Conservation (phyloP, 2,797 vertebrate genomes). For the Neopelma chrysocephalum region DNA sequence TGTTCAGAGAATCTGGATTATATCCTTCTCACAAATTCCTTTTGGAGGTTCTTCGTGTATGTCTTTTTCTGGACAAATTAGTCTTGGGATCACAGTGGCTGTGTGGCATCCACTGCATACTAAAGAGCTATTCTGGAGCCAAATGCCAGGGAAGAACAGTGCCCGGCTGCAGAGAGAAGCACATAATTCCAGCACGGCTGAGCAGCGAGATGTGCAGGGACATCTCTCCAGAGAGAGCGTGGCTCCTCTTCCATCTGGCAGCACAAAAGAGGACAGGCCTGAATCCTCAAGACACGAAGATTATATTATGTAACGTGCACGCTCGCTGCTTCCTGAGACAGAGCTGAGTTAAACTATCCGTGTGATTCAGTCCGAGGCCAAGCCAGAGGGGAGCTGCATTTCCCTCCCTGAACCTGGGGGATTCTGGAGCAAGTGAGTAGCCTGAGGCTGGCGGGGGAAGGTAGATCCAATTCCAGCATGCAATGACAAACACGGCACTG, state of each 20-base stretch:
- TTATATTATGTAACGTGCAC: constrained; percentile 72
- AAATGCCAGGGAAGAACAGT: constrained; percentile 46
- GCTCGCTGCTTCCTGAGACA: constrained; percentile 52
- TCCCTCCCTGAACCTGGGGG: background rate
- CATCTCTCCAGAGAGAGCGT: constrained; percentile 38
- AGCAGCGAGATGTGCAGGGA: constrained; percentile 29
- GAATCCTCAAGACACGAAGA: constrained; percentile 75
- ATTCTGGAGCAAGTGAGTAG: background rate
- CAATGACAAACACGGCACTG: background rate
- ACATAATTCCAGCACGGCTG: constrained; percentile 46
- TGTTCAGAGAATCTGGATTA: background rate
- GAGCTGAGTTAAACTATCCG: constrained; percentile 51
- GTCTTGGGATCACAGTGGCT: constrained; percentile 55
- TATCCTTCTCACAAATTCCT: constrained; percentile 34
- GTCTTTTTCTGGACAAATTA: constrained; percentile 64
- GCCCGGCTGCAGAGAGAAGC: constrained; percentile 25
- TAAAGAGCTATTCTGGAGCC: constrained; percentile 58
- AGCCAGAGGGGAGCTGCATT: background rate
- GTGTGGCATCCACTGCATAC: constrained; percentile 43
- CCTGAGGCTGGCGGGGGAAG: background rate
- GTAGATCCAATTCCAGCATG: background rate
- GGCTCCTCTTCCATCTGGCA: constrained; percentile 77
- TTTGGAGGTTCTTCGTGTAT: constrained; percentile 28
- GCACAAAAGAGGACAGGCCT: constrained; percentile 74
- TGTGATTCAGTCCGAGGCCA: constrained; percentile 35